Conservation (phyloP, 2,888 invertebrate genomes). For the Nomada hirtipes region DNA sequence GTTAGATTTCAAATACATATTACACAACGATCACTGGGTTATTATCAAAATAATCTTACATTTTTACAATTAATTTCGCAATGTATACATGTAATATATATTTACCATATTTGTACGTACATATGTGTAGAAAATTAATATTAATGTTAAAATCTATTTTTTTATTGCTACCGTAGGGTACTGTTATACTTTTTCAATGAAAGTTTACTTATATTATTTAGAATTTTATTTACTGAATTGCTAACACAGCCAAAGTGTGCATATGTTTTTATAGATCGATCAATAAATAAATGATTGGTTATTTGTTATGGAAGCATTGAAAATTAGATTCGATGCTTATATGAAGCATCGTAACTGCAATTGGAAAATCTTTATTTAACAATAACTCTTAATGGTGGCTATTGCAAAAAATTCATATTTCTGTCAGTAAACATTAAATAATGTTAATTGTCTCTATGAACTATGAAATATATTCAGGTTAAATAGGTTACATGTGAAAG, state of each 20-base stretch:
- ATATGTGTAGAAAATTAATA: neutral
- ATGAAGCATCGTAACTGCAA: neutral
- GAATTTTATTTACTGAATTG: neutral
- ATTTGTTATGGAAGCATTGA: neutral
- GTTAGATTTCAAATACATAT: constrained; percentile 35
- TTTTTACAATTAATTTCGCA: neutral
- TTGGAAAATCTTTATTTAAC: neutral
- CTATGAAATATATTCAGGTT: constrained; percentile 40
- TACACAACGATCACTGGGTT: neutral
- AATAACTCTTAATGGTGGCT: neutral
- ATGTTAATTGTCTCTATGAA: neutral
- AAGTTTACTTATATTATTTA: constrained; percentile 1
- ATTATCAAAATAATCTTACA: neutral
- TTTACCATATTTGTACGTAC: neutral
- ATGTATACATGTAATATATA: constrained; percentile 9
- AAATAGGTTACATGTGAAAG: constrained; percentile 35
- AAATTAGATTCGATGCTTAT: neutral
- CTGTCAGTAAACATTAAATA: neutral
- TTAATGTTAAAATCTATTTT: neutral
- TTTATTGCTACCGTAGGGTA: neutral
- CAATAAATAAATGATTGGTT: neutral
- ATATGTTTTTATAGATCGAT: neutral
- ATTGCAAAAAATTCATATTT: neutral
- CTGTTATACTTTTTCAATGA: neutral
- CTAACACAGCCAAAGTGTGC: neutral